Conservation (phyloP, 1,140 invertebrate genomes). For the Achatina immaculata region DNA sequence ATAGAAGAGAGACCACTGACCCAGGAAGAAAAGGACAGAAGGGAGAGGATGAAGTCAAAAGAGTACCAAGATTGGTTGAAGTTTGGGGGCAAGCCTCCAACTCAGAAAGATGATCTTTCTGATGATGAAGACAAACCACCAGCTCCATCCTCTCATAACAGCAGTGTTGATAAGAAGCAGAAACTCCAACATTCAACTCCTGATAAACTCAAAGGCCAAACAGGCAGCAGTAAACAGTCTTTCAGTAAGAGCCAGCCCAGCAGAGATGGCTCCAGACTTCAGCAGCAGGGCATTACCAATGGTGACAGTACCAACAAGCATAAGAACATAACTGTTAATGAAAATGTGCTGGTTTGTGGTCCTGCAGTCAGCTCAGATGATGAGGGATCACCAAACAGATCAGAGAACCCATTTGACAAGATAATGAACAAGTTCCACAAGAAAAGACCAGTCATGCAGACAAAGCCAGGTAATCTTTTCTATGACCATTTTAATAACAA, state of each 20-base stretch:
- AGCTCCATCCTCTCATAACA: neutral
- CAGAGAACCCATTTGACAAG: constrained; percentile 32
- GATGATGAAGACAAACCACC: neutral
- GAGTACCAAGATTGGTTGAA: constrained; percentile 37
- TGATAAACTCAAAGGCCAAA: neutral
- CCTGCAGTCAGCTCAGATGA: neutral
- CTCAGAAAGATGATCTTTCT: neutral
- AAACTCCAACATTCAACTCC: neutral
- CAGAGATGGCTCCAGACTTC: neutral
- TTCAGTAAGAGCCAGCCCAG: neutral
- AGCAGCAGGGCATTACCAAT: neutral
- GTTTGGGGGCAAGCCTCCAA: constrained; percentile 21
- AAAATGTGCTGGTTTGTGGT: constrained; percentile 36
- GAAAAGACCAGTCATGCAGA: neutral
- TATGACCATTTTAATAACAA: neutral
- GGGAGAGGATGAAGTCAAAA: constrained; percentile 23
- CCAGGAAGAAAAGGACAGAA: constrained; percentile 37
- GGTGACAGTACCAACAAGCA: neutral
- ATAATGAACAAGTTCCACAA: constrained; percentile 26
- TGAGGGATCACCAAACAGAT: neutral
- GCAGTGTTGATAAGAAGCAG: neutral
- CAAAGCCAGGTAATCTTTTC: constrained; percentile 11
- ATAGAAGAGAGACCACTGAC: constrained; percentile 21
- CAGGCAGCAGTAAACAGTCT: constrained; percentile 1
- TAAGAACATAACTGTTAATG: constrained; percentile 22